These are phyloP conservation scores for Rhagonycha fulva DNA, from an alignment of 2,888 invertebrate genomes.

Conservation along the genomic window DNA sequence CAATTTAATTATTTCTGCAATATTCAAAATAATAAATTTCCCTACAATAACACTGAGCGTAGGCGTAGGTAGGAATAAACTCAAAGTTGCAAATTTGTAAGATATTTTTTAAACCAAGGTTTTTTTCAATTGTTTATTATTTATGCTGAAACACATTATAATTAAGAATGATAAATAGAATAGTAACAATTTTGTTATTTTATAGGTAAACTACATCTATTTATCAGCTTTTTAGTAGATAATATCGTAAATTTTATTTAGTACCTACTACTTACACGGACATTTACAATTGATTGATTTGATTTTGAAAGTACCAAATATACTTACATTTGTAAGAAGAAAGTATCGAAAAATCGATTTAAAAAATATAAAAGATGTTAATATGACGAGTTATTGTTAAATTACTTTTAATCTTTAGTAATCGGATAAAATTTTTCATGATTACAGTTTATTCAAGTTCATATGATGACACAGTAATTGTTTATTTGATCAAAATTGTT, in stretches of 20 bases:
- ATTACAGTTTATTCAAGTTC: neutral
- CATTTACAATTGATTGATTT: conserved; percentile 9
- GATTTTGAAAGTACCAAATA: neutral
- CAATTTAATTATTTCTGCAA: neutral
- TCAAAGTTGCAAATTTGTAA: neutral
- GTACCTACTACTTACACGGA: neutral
- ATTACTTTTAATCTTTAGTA: no score
- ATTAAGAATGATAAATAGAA: neutral
- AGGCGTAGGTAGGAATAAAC: neutral
- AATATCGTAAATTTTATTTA: conserved; percentile 12
- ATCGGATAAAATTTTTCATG: no score
- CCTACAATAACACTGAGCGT: neutral
- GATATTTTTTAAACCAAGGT: neutral
- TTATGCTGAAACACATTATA: neutral
- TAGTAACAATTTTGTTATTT: neutral
- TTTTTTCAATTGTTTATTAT: neutral
- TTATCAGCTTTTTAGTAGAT: neutral
- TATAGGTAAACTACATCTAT: neutral
- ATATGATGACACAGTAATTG: neutral
- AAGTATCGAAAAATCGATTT: neutral
- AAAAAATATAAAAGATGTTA: neutral
- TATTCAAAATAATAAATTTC: neutral
- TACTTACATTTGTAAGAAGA: no score
- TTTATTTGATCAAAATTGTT: neutral
- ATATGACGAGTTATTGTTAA: no score